Evolutionary conservation across 2,888 invertebrate species (phyloP).

Genomic region (Mesoligia furuncula): DNA sequence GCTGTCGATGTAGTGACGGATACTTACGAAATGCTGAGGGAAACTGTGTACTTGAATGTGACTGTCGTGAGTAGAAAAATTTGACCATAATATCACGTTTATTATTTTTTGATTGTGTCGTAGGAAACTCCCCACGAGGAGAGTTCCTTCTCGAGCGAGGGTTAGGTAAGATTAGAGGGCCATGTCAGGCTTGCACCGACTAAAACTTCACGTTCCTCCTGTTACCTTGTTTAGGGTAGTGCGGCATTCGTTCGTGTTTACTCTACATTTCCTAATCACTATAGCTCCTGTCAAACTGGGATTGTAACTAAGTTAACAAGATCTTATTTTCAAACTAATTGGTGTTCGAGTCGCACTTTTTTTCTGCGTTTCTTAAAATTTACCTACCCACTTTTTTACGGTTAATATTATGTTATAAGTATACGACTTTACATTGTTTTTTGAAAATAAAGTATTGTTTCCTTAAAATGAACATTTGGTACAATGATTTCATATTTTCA

Average conservation of each 20-base stretch:
- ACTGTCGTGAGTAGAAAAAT: constrained; percentile 45
- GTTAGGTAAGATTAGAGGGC: not conserved
- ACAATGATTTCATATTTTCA: not conserved
- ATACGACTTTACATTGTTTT: no score
- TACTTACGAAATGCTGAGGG: constrained; percentile 35
- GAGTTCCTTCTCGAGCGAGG: not conserved
- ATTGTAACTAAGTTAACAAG: not conserved
- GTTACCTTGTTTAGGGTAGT: not conserved
- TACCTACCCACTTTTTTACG: no score
- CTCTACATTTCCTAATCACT: not conserved
- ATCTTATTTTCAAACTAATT: not conserved
- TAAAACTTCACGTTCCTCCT: not conserved
- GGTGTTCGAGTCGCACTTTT: not conserved
- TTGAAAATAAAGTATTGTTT: no score
- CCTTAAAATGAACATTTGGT: no score
- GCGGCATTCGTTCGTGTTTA: not conserved
- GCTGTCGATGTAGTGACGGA: constrained; percentile 47
- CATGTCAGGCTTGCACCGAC: not conserved
- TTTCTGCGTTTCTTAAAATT: no score
- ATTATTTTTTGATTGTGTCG: not conserved
- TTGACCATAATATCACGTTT: not conserved
- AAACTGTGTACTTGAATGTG: constrained; percentile 23
- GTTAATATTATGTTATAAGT: no score
- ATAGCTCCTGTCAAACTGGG: not conserved
- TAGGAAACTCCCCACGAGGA: not conserved